Conservation (phyloP, 2,888 invertebrate genomes). For the Pyrochroa serraticornis region DNA sequence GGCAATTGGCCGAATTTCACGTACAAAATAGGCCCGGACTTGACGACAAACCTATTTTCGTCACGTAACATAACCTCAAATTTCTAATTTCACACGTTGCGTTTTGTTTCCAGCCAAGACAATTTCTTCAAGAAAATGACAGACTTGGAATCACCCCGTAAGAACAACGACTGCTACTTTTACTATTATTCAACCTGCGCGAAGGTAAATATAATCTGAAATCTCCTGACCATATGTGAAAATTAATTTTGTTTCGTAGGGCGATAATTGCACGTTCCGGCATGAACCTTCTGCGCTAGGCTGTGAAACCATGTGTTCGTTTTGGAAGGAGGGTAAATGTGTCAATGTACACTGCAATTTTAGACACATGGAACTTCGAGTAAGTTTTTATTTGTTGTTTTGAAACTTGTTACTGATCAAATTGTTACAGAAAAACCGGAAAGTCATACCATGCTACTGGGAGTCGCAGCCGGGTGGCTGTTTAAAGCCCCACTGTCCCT, state of each 20-base stretch:
- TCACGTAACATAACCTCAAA: slow-evolving; percentile 42
- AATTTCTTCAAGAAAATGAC: slow-evolving; percentile 59
- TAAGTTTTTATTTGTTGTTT: slow-evolving; percentile 52
- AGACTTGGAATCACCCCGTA: slow-evolving; percentile 72
- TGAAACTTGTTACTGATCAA: neutral
- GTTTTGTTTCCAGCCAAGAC: slow-evolving; percentile 51
- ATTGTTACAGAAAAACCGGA: slow-evolving; percentile 74
- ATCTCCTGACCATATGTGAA: slow-evolving; percentile 29
- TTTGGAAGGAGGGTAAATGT: slow-evolving; percentile 85
- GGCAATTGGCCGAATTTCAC: neutral
- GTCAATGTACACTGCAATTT: slow-evolving; percentile 77
- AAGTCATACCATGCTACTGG: slow-evolving; percentile 86
- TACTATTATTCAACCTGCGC: slow-evolving; percentile 86
- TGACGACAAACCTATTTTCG: slow-evolving; percentile 3
- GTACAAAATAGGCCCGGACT: neutral
- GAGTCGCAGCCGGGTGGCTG: slow-evolving; percentile 86
- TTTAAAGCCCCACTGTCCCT: slow-evolving; percentile 83
- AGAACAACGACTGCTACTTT: slow-evolving; percentile 87
- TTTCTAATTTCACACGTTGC: slow-evolving; percentile 14
- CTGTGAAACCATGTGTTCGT: slow-evolving; percentile 79
- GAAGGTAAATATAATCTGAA: slow-evolving; percentile 66
- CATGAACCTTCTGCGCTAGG: slow-evolving; percentile 85
- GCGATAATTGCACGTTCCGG: slow-evolving; percentile 79
- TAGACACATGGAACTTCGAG: slow-evolving; percentile 85
- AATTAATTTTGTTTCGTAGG: slow-evolving; percentile 60